A percentile compares a stretch with the other conserved stretches of the same genome.
phyloP scores from a whole-genome alignment of 2,113 vertebrate genomes.

The Narcine bancroftii region DNA sequence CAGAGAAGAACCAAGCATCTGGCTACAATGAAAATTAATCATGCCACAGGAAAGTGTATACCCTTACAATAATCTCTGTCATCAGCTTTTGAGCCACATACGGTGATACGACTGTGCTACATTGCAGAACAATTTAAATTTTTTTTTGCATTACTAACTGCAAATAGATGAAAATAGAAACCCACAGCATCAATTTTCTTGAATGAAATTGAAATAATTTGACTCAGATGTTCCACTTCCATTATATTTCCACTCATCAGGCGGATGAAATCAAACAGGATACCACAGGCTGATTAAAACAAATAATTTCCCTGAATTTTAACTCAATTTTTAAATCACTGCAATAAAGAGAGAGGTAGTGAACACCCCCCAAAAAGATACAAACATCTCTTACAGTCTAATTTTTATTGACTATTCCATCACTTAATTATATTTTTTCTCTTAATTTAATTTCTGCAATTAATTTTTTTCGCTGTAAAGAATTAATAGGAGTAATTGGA shows the following conservation, averaged over 20 bases:
- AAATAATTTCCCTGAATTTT: too few relatives aligned
- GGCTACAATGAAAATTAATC: not conserved
- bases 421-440: not conserved
- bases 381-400: not conserved
- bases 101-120: not conserved
- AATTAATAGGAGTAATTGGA: slow-evolving; percentile 27
- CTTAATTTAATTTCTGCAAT: slow-evolving; percentile 29
- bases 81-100: not conserved
- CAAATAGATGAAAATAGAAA: not conserved
- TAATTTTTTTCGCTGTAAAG: slow-evolving; percentile 24
- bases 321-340: not conserved
- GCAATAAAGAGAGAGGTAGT: not conserved
- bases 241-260: not conserved
- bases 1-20: not conserved
- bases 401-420: not conserved
- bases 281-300: not conserved
- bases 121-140: not conserved
- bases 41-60: not conserved
- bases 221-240: not conserved
- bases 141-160: not conserved
- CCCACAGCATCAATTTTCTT: not conserved
- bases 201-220: not conserved
- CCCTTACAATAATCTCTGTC: not conserved
- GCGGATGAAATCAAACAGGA: not conserved
- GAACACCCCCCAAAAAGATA: not conserved